Percentiles rank a stretch among this genome's conserved stretches.
phyloP scores from a whole-genome alignment of 2,113 vertebrate genomes.

The Nibea albiflora region DNA sequence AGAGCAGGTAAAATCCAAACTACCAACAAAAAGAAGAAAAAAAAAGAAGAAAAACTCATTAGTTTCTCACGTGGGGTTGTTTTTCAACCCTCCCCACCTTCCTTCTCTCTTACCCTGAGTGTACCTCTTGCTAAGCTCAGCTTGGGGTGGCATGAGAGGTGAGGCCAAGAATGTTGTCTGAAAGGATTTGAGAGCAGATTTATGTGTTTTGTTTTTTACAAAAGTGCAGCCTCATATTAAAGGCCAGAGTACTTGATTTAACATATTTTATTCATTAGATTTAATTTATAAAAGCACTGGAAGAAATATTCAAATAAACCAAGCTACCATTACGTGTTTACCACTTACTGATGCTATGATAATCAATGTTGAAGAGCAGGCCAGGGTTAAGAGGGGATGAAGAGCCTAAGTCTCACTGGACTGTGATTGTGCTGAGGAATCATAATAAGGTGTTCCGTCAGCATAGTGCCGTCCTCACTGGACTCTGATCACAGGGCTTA shows the following conservation, averaged over 20 bases:
- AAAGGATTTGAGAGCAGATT: conserved; percentile 24
- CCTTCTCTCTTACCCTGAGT: conserved; percentile 44
- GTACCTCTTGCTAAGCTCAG: conserved; percentile 44
- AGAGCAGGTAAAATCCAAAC: conserved; percentile 55
- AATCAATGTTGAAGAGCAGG: conserved; percentile 3
- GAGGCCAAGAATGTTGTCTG: conserved; percentile 35
- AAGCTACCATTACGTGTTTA: neutral
- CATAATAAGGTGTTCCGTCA: conserved; percentile 64
- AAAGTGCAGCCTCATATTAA: conserved; percentile 13
- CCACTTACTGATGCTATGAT: neutral
- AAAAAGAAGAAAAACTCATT: conserved; percentile 31
- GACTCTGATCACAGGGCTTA: conserved; percentile 49
- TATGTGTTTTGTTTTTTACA: conserved; percentile 36
- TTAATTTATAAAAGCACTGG: neutral
- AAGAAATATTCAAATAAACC: neutral
- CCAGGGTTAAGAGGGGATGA: conserved; percentile 66
- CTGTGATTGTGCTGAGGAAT: conserved; percentile 65
- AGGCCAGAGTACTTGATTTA: neutral
- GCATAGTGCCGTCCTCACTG: conserved; percentile 43
- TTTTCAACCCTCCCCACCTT: conserved; percentile 50
- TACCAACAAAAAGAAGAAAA: conserved; percentile 23
- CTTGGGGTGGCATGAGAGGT: conserved; percentile 33
- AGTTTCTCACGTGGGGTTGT: conserved; percentile 47
- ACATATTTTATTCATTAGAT: neutral
- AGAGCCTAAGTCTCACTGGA: conserved; percentile 47